Evolutionary conservation across 92 coral and sea anemone species (phyloP).

Genomic region (Palythoa grandiflora): DNA sequence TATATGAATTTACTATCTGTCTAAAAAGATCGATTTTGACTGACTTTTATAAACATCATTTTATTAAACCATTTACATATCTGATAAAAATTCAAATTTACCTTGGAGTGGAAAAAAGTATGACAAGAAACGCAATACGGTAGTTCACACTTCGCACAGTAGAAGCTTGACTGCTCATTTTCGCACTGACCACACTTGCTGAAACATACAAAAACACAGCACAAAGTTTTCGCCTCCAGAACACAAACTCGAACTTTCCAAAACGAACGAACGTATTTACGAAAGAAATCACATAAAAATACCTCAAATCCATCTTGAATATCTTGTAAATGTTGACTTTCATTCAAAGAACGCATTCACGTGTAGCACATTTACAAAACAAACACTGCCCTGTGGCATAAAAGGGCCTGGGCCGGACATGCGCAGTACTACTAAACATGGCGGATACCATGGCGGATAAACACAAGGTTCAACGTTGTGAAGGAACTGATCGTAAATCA

Average conservation of each 20-base stretch:
- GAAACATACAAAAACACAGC: slow-evolving; percentile 2
- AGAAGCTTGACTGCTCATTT: slow-evolving; percentile 43
- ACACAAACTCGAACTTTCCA: background rate
- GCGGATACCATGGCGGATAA: slow-evolving; percentile 18
- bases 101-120: slow-evolving; percentile 50
- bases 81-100: background rate
- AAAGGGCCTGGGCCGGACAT: slow-evolving; percentile 11
- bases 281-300: slow-evolving; percentile 16
- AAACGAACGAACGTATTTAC: background rate
- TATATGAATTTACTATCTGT: slow-evolving; percentile 7
- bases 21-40: background rate
- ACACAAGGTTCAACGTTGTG: slow-evolving; percentile 5
- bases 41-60: background rate
- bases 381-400: slow-evolving; percentile 1
- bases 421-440: slow-evolving; percentile 6
- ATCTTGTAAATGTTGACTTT: background rate
- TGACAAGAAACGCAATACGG: slow-evolving; percentile 52
- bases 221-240: slow-evolving; percentile 9
- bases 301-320: slow-evolving; percentile 49
- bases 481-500: slow-evolving; percentile 16
- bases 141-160: slow-evolving; percentile 51
- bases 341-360: background rate
- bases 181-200: slow-evolving; percentile 54
- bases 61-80: background rate
- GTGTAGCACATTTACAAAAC: slow-evolving; percentile 14